phyloP scores from a whole-genome alignment of 2,113 vertebrate species.

The Nothobranchius furzeri region DNA sequence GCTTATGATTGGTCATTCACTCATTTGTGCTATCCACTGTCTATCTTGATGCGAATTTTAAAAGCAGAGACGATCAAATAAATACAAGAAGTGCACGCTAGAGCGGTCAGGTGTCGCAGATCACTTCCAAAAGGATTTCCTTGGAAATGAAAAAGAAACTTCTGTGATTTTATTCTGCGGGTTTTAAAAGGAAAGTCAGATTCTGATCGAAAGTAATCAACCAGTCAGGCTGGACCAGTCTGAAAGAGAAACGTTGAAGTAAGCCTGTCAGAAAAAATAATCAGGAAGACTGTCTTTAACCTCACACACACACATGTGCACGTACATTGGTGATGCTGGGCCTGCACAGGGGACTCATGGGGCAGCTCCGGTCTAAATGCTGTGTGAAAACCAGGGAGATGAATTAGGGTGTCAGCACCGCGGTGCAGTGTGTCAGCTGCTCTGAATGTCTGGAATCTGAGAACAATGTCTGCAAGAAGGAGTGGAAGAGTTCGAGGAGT shows the following conservation, averaged over 20 bases:
- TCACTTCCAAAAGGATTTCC: not conserved
- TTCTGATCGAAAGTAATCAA: slow-evolving; percentile 39
- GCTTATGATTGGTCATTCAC: slow-evolving; percentile 1
- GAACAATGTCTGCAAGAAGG: slow-evolving; percentile 38
- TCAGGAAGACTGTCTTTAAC: not conserved
- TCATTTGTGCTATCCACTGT: slow-evolving; percentile 13
- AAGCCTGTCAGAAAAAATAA: slow-evolving; percentile 3
- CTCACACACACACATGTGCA: not conserved
- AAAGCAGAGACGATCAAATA: not conserved
- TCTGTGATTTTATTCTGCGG: not conserved
- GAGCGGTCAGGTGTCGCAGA: no score
- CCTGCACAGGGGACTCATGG: not conserved
- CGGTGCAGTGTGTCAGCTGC: slow-evolving; percentile 24
- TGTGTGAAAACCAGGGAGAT: not conserved
- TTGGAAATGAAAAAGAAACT: slow-evolving; percentile 3
- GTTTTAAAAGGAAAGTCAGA: not conserved
- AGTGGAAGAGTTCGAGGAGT: slow-evolving; percentile 46
- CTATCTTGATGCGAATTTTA: slow-evolving; percentile 4
- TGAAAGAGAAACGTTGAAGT: slow-evolving; percentile 8
- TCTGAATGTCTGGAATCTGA: slow-evolving; percentile 52
- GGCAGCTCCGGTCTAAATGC: not conserved
- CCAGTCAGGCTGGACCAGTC: slow-evolving; percentile 70
- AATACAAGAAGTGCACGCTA: not conserved
- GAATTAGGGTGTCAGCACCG: not conserved
- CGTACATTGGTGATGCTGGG: not conserved